Evolutionary conservation across 2,888 invertebrate species (phyloP), one percentile per base, ranked within the genome.

Genomic region (Drosophila peninsularis): DNA sequence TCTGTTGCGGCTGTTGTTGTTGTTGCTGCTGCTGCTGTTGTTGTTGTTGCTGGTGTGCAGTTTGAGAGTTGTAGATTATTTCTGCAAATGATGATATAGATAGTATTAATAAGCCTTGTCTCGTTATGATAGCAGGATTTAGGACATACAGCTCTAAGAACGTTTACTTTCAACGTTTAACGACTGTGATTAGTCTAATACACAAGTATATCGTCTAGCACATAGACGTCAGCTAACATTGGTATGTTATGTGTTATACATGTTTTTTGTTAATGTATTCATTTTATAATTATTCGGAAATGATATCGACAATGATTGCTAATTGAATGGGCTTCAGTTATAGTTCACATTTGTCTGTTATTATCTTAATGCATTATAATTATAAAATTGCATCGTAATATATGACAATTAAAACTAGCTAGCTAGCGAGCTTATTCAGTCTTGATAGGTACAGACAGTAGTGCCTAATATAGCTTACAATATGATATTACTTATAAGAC

Each of bases 31-130:
- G 76, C 1, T 74, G 76, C 4, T 78, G 78, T 5, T 72, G 76
- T 7, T 75, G 79, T 11, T 78, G 83, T 39, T 84, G 88, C 74
- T 88, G 85, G 72, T 85, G 88, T 70, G 83, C 83, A 80, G 80
- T 91, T 73, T 92, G 92, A 68, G 89, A 89, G 74, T 85, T 90
- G 80, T 92, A 92, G 70, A 91, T 89, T 67, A 91, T 88, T 87
- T 92, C 92, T 92, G 73, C 13, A 79, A 79, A 62, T 53, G 0
- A 10, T 45, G 27, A 62, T 36, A 55, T 54, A 55, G n/a, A 27
- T 13, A 24, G 17, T 30, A 17, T 17, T 32, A 53, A 44, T 52
- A 2, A 14, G 2, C n/a, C 4, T 39, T 17, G 10, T 32, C 32
- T 11, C 10, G 11, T 32, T 32, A 30, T 1, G 30, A 30, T 2